Conservation (phyloP, 1,140 invertebrate genomes). For the Eciton burchellii region DNA sequence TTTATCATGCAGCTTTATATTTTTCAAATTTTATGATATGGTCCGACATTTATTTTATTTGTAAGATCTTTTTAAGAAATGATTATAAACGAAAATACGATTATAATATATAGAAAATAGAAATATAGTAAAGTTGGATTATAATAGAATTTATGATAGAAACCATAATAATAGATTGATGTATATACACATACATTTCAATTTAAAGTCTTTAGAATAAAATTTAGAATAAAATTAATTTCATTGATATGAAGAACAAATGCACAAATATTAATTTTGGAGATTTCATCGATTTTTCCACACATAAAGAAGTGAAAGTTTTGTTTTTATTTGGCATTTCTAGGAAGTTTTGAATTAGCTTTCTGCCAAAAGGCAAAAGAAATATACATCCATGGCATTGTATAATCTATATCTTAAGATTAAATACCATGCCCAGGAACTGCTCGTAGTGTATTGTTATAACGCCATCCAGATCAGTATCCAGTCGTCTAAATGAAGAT, state of each 20-base stretch:
- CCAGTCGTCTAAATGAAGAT: constrained; percentile 94
- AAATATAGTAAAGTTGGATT: not conserved
- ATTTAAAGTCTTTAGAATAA: not conserved
- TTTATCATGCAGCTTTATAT: constrained; percentile 2
- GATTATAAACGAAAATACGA: no score
- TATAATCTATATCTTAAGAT: constrained; percentile 91
- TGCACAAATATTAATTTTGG: constrained; percentile 28
- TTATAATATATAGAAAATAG: not conserved
- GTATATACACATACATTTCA: not conserved
- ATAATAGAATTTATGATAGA: not conserved
- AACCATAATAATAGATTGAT: not conserved
- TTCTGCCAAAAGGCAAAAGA: constrained; percentile 11
- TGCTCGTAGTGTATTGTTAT: constrained; percentile 99
- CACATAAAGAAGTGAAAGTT: not conserved
- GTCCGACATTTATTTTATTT: not conserved
- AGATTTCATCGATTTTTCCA: constrained; percentile 22
- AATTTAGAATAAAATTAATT: not conserved
- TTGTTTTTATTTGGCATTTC: constrained; percentile 48
- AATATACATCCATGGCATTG: not conserved
- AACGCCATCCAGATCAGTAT: constrained; percentile 97
- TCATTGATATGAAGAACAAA: constrained; percentile 1
- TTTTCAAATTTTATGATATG: constrained; percentile 23
- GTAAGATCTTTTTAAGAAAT: not conserved
- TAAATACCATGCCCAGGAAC: constrained; percentile 98
- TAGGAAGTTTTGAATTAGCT: not conserved